Base-by-base conservation (phyloP, 2,888 invertebrate species). In the Cantharis nigra region DNA sequence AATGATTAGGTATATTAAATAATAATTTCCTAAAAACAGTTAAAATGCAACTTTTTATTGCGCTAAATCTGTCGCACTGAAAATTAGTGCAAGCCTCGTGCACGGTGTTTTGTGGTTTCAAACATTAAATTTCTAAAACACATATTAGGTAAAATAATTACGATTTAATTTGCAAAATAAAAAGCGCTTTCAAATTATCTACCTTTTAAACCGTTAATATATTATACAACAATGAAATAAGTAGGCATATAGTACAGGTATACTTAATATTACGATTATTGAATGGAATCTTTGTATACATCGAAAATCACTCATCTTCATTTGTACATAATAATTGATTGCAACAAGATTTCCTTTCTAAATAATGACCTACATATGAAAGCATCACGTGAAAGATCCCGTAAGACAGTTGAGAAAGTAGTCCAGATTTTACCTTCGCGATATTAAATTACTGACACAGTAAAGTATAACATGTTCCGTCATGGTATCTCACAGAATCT, bases 301-400 rank as follows among this genome's bases (percentile, higher is more conserved):
- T 7, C 3, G 26, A 67, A 67, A 67, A 67, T 67, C 26, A n/a
- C 65, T 4, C 20, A 67, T 67, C 65, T 23, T 67, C 26, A n/a
- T n/a, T 26, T 67, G 65, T 5, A 49, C n/a, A 49, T 9, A 65
- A 49, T 23, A 67, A 67, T 67, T 67, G 65, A 23, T 70, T 70
- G 16, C 70, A 72, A 67, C 33, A 72, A 72, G 33, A 67, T 70
- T 70, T 74, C 77, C 77, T 77, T 77, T 77, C 77, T 77, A 77
- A 65, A 70, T 70, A 71, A 20, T 77, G 73, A 74, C 77, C 77
- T 71, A 69, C 23, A 65, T 77, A 62, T 62, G n/a, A 63, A 49
- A 49, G 28, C 73, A 74, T 77, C 77, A 73, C 70, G 77, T 73
- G 75, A 28, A 75, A 70, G 64, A 70, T 70, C 74, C 65, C 16